These are phyloP conservation scores for Anomalospiza imberbis DNA, from an alignment of 2,797 vertebrate genomes.

Conservation along the genomic window DNA sequence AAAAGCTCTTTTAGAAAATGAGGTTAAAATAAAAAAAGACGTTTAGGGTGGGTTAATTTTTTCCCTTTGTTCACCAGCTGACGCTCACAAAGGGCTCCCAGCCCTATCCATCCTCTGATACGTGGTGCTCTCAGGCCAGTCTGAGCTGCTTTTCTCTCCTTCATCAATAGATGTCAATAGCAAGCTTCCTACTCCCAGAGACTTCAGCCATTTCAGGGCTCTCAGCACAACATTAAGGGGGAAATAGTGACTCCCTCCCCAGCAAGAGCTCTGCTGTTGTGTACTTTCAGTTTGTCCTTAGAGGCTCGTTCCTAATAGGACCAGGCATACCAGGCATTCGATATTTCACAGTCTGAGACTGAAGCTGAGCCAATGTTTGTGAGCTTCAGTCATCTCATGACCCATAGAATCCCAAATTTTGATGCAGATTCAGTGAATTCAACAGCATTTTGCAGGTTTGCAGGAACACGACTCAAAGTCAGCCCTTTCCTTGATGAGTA, in stretches of 20 bases:
- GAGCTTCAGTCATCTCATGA: background rate
- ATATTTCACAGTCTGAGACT: background rate
- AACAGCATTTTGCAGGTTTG: background rate
- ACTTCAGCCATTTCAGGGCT: conserved; percentile 43
- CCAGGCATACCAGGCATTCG: background rate
- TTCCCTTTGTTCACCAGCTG: background rate
- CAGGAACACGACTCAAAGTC: background rate
- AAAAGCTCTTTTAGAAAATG: background rate
- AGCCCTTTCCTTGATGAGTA: background rate
- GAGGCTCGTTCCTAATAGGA: background rate
- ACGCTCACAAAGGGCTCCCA: background rate
- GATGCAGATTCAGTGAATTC: background rate
- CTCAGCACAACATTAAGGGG: background rate
- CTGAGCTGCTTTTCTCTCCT: conserved; percentile 57
- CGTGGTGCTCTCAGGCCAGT: background rate
- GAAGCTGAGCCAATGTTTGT: background rate
- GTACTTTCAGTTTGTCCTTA: conserved; percentile 10
- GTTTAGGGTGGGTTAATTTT: background rate
- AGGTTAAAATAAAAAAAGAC: background rate
- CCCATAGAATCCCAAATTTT: background rate
- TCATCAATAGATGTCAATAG: conserved; percentile 67
- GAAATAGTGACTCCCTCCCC: background rate
- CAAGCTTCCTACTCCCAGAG: conserved; percentile 44
- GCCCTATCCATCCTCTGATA: background rate
- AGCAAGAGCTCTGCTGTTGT: background rate